phyloP scores from a whole-genome alignment of 2,888 invertebrate species.

The Rhynchonema sp. region DNA sequence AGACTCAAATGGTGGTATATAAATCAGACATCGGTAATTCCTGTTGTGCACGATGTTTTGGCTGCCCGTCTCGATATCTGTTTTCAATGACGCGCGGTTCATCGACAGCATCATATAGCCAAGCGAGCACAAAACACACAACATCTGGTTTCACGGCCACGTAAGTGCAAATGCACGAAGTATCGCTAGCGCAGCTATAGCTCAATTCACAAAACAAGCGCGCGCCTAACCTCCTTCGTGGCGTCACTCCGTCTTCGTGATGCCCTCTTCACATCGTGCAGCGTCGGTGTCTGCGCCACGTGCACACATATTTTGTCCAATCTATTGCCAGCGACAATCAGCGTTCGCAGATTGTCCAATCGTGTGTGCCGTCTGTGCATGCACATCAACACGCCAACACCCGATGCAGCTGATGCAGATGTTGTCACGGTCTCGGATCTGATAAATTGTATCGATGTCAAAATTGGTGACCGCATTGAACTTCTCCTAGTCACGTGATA shows the following conservation, averaged over 20 bases:
- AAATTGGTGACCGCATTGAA: background rate
- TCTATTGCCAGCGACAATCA: slow-evolving; percentile 66
- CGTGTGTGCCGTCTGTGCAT: slow-evolving; percentile 44
- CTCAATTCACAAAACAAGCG: background rate
- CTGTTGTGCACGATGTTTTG: background rate
- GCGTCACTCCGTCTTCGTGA: background rate
- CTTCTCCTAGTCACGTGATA: no score
- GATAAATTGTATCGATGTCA: background rate
- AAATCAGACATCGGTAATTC: background rate
- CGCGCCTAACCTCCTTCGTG: background rate
- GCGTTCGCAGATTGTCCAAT: slow-evolving; percentile 56
- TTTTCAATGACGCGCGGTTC: no score
- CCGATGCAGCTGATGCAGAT: background rate
- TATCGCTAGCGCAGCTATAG: background rate
- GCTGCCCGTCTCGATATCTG: no score
- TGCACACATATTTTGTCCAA: slow-evolving; percentile 44
- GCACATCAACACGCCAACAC: slow-evolving; percentile 12
- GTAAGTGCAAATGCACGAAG: no score
- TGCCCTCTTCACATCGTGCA: background rate
- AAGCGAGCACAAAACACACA: no score
- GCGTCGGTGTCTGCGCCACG: background rate
- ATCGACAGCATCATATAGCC: no score
- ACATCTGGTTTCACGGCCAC: no score
- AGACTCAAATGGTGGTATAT: no score
- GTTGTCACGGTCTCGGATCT: background rate